These are phyloP conservation scores for Hydrophis major DNA, from an alignment of 2,797 vertebrate genomes.

Conservation along the genomic window DNA sequence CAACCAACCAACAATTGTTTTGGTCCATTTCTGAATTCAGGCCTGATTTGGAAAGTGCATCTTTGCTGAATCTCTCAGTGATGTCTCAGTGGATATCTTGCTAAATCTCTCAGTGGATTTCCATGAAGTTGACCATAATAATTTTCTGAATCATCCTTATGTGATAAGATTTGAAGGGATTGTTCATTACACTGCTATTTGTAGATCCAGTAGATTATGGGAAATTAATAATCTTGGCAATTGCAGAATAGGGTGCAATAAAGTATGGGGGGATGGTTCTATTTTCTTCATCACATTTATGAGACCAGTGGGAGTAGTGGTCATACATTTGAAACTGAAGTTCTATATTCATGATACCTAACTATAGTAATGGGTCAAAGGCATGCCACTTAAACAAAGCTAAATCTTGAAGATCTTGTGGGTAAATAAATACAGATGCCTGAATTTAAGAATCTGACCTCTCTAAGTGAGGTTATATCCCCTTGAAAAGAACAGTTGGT, in stretches of 20 bases:
- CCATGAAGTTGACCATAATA: neutral
- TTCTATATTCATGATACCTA: neutral
- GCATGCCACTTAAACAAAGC: no score
- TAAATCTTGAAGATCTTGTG: no score
- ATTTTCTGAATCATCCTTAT: neutral
- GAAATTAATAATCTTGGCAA: neutral
- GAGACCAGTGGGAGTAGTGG: neutral
- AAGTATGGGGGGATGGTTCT: neutral
- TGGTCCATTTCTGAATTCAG: neutral
- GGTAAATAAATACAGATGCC: no score
- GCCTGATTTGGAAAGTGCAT: neutral
- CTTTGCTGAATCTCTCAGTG: neutral
- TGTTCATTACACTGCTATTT: neutral
- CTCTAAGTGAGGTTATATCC: no score
- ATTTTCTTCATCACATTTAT: neutral
- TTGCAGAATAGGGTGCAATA: neutral
- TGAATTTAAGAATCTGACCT: no score
- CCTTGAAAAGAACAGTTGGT: no score
- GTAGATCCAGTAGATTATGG: neutral
- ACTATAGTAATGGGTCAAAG: neutral
- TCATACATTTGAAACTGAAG: neutral
- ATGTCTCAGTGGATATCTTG: neutral
- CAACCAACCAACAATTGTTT: neutral
- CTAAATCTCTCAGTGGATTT: neutral
- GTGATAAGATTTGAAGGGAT: neutral